Evolutionary conservation across 1,140 invertebrate species (phyloP).

Genomic region (Cyphomyrmex costatus): DNA sequence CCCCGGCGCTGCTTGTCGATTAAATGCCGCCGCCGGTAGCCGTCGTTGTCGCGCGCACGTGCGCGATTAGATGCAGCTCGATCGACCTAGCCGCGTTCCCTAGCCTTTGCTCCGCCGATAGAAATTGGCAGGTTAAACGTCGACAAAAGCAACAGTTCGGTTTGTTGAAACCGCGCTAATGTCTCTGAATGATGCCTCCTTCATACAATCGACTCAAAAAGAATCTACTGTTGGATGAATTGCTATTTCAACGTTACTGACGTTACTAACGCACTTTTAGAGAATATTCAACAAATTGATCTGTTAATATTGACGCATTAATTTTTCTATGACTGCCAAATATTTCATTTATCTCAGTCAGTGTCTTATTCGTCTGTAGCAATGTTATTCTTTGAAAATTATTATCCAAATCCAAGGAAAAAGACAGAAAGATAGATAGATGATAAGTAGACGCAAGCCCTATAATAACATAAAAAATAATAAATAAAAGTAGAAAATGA

Average conservation of each 20-base stretch:
- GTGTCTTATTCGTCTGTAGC: neutral
- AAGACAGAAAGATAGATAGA: no score
- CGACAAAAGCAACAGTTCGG: conserved; percentile 42
- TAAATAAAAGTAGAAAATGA: no score
- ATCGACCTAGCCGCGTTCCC: conserved; percentile 62
- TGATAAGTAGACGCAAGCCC: no score
- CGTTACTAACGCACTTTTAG: neutral
- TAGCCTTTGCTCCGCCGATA: conserved; percentile 66
- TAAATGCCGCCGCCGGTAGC: conserved; percentile 72
- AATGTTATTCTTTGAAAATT: neutral
- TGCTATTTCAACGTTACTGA: neutral
- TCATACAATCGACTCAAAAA: neutral
- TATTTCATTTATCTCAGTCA: neutral
- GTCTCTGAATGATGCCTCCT: neutral
- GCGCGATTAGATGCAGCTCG: conserved; percentile 67
- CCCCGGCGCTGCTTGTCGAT: conserved; percentile 71
- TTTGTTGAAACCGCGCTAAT: conserved; percentile 11
- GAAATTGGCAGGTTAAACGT: conserved; percentile 69
- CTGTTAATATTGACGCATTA: neutral
- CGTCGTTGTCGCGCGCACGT: conserved; percentile 64
- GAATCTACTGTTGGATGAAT: neutral
- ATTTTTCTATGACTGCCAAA: neutral
- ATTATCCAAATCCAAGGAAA: neutral
- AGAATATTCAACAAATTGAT: neutral
- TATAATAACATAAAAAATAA: no score